Base-by-base conservation (phyloP, 2,113 vertebrate species). In the Hemiprocne comata region DNA sequence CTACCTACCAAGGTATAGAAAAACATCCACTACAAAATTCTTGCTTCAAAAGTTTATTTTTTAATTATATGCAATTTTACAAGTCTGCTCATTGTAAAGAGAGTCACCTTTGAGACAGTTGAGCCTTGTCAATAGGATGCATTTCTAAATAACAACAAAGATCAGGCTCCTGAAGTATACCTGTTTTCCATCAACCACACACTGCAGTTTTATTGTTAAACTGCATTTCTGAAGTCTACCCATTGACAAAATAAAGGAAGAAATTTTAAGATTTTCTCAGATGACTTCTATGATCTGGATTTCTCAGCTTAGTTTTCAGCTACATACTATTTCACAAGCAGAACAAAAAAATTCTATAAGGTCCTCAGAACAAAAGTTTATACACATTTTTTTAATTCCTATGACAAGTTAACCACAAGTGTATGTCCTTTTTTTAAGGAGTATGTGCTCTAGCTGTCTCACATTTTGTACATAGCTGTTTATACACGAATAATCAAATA, bases 401-500 rank as follows among this genome's bases (percentile, higher is more conserved):
- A 14, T 26, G 8, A 76, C 28, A 60, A 75, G 4, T 67, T 72
- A 71, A 16, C 31, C 28, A 76, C 67, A 86, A 92, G 44, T 17
- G 34, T 58, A 7, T 25, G 44, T 29, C 25, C 5, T 4, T 36
- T 83, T 40, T 51, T 6, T 36, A 53, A 26, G 51, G 25, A 53
- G 13, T 13, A 51, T 70, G 14, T 54, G 9, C 60, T 85, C 23
- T 38, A 54, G 23, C 64, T 77, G 17, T 57, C 54, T 79, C 40
- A 76, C 24, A 65, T 82, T 87, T 24, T 4, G 8, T 78, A 77
- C 33, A 48, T 55, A 73, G 60, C 19, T 83, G 26, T 58, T 93
- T 66, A 66, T 21, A 79, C 61, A 75, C 21, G 33, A 87, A 87
- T 83, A 95, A 90, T 73, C 72, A 90, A 96, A 92, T 92, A 80